Evolutionary conservation across 2,888 invertebrate genomes (phyloP), one percentile per base, ranked within the genome.

Genomic region (Stenodema calcarata): DNA sequence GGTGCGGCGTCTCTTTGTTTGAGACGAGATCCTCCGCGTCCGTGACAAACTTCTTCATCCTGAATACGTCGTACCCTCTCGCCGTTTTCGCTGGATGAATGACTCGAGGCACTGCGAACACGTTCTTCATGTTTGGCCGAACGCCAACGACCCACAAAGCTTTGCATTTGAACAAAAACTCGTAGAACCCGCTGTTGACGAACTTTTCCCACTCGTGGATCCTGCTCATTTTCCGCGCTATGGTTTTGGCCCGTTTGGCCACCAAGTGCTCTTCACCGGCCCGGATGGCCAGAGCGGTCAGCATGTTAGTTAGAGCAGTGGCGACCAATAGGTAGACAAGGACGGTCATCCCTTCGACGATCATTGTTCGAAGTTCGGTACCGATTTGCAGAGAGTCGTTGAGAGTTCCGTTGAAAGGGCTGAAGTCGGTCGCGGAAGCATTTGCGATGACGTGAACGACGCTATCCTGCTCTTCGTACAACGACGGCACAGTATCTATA

Each of bases 181-280:
- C 16, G 62, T 78, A 18, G n/a, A 78, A 78, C 18, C 6, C 23
- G 41, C 44, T 42, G 44, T 44, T 42, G 2, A 44, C 16, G 44
- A 78, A 78, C 78, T 78, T 14, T 44, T 44, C 44, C 78, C 78
- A 78, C 42, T 78, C 78, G 78, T 78, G 78, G n/a, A 78, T 44
- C 44, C 42, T 16, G 44, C 27, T 44, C 23, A 78, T 73, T 73
- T 73, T 73, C 9, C 73, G 30, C 35, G 73, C n/a, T n/a, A 35
- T 30, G 23, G 62, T 62, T 62, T 62, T 62, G 62, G 62, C 78
- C 18, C 11, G 27, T 9, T 78, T 44, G 11, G 42, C 78, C 14
- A 44, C 16, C 16, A 78, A 44, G 41, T 78, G 78, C 44, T 78
- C 44, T 78, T 44, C 41, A 6, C 78, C 78, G 0, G 27, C 27